These are phyloP conservation scores for Callospermophilus lateralis DNA, from an alignment of 2,113 vertebrate genomes.

Conservation along the genomic window DNA sequence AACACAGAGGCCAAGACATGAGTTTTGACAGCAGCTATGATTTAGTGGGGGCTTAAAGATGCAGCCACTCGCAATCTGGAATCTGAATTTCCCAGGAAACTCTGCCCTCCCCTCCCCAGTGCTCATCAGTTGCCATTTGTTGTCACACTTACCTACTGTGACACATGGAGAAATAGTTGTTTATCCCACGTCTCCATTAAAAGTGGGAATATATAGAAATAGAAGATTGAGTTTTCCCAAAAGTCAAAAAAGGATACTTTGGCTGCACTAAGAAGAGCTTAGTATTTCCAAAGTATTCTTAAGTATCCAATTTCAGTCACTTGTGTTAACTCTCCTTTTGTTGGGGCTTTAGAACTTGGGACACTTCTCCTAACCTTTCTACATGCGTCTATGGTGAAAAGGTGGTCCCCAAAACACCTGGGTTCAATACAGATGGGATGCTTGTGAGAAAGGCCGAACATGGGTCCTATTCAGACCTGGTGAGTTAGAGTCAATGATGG, in stretches of 20 bases:
- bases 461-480: neutral
- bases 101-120: no score
- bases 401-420: neutral
- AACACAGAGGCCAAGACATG: neutral
- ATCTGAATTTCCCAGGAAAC: neutral
- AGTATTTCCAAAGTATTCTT: no score
- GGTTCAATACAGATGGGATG: neutral
- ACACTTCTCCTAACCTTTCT: neutral
- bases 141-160: neutral
- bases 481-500: neutral
- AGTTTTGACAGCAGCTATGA: constrained; percentile 34
- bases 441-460: neutral
- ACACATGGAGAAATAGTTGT: neutral
- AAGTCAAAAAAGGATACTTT: neutral
- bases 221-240: neutral
- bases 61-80: neutral
- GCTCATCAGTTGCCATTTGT: no score
- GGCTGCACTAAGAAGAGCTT: no score
- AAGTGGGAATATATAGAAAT: neutral
- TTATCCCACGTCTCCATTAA: neutral
- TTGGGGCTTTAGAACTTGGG: neutral
- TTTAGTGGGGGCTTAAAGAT: neutral
- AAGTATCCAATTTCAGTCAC: neutral
- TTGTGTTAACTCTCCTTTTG: neutral
- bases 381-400: neutral